Evolutionary conservation across 2,797 vertebrate species (phyloP).

Genomic region (Rhinoraja longicauda): DNA sequence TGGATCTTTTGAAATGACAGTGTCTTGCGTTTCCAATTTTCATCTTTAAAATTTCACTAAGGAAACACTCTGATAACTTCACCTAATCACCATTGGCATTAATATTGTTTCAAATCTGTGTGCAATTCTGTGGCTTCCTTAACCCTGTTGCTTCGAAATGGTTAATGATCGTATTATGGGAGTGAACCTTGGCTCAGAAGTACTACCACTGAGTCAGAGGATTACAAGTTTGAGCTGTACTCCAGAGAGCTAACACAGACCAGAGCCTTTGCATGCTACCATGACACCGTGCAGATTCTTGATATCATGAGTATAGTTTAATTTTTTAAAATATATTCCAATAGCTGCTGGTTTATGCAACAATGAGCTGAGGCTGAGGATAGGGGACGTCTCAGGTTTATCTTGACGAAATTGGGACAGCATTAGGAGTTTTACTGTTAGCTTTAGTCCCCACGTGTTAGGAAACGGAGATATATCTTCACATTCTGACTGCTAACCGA

Average conservation of each 20-base stretch:
- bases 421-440: background rate
- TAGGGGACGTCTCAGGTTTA: background rate
- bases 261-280: background rate
- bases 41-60: background rate
- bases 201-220: background rate
- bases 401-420: background rate
- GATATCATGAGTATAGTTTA: background rate
- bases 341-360: no score
- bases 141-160: background rate
- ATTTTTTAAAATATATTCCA: background rate
- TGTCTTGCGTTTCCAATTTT: background rate
- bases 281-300: background rate
- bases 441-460: background rate
- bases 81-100: background rate
- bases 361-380: background rate
- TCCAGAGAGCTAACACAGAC: background rate
- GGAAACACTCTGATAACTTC: background rate
- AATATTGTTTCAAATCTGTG: background rate
- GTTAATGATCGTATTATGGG: no score
- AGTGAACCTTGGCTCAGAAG: background rate
- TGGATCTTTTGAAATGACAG: background rate
- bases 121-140: background rate
- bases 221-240: background rate
- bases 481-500: background rate
- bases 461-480: background rate